Conservation (phyloP, 2,888 invertebrate species). For the Conistra vaccinii region DNA sequence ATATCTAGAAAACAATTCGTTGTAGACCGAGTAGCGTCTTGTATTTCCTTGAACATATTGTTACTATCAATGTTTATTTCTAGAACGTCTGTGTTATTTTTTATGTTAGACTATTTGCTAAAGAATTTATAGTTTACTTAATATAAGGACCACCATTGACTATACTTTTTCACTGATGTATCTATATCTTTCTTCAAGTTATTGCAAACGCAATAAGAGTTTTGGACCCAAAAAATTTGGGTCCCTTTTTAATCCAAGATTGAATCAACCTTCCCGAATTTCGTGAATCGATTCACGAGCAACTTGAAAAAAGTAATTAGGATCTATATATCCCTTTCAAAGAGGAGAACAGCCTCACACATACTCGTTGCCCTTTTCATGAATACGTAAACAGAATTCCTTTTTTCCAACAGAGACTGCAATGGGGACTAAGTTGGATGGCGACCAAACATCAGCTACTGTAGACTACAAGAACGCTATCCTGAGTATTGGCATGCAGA, state of each 20-base stretch:
- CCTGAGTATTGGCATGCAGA: conserved; percentile 75
- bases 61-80: background rate
- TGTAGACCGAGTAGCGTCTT: background rate
- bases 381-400: background rate
- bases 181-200: background rate
- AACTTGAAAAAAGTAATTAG: conserved; percentile 3
- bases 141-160: background rate
- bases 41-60: background rate
- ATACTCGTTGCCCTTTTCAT: background rate
- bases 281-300: background rate
- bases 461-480: conserved; percentile 89
- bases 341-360: background rate
- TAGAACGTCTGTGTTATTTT: background rate
- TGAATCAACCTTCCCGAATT: background rate
- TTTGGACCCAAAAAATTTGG: too few relatives aligned
- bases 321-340: conserved; percentile 17
- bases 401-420: conserved; percentile 87
- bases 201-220: background rate
- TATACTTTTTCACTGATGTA: background rate
- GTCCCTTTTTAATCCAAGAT: background rate
- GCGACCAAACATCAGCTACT: conserved; percentile 78
- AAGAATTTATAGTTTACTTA: background rate
- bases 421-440: conserved; percentile 91
- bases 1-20: background rate
- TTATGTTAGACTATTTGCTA: background rate